Conservation (phyloP, 1,140 invertebrate species). For the Leptopilina boulardi region DNA sequence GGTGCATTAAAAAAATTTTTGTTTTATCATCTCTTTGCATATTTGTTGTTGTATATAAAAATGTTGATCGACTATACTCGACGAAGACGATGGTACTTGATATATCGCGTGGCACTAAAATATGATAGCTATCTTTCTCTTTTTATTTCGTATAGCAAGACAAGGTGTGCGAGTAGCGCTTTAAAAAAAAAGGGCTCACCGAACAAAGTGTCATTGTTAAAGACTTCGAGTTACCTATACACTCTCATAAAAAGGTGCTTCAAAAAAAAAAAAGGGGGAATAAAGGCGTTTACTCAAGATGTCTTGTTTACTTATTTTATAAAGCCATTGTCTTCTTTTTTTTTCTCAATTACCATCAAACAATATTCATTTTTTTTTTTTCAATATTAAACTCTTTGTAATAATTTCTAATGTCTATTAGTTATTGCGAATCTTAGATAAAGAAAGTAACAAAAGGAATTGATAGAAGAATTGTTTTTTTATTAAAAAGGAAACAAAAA, state of each 20-base stretch:
- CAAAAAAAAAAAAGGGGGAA: constrained; percentile 2
- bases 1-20: too few relatives aligned
- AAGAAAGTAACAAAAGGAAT: too few relatives aligned
- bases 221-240: neutral
- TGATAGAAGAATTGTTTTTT: too few relatives aligned
- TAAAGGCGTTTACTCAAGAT: neutral
- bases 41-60: too few relatives aligned
- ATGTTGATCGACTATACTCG: constrained; percentile 16
- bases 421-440: too few relatives aligned
- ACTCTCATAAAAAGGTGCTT: constrained; percentile 13
- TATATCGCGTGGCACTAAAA: neutral
- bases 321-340: neutral
- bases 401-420: too few relatives aligned
- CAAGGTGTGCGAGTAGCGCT: constrained; percentile 6
- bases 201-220: constrained; percentile 14
- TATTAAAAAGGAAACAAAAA: too few relatives aligned
- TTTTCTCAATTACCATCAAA: neutral
- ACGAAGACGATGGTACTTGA: neutral
- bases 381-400: too few relatives aligned
- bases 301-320: neutral
- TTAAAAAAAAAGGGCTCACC: neutral
- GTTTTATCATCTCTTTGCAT: neutral
- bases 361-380: neutral
- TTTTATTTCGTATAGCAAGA: neutral
- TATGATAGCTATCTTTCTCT: neutral